Conservation (phyloP, 1,140 invertebrate genomes). For the Listronotus bonariensis region DNA sequence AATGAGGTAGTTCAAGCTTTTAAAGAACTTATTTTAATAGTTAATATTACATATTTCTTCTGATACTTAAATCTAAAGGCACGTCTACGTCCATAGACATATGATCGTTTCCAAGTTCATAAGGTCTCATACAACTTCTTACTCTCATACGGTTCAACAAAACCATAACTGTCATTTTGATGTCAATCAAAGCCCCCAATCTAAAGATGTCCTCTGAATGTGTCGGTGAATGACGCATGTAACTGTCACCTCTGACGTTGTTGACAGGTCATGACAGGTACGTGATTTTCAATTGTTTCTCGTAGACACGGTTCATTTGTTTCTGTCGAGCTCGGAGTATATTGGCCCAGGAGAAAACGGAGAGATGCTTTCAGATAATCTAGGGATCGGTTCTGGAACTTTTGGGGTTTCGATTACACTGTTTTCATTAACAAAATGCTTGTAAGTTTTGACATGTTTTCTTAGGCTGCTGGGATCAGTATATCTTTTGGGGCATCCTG, state of each 20-base stretch:
- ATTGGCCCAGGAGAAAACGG: too few species aligned
- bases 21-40: too few species aligned
- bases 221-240: constrained; percentile 25
- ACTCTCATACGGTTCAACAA: constrained; percentile 26
- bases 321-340: not conserved
- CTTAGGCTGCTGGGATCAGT: constrained; percentile 86
- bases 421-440: constrained; percentile 66
- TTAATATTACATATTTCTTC: constrained; percentile 11
- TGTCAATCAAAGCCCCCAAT: constrained; percentile 38
- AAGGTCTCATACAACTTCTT: constrained; percentile 18
- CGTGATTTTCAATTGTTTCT: constrained; percentile 26
- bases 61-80: constrained; percentile 47
- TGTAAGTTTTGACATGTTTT: constrained; percentile 87
- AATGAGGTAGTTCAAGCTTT: too few species aligned
- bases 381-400: not conserved
- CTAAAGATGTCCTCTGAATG: constrained; percentile 29
- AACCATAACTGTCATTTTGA: constrained; percentile 31
- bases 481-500: constrained; percentile 84
- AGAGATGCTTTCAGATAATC: too few species aligned
- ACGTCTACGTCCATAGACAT: constrained; percentile 41
- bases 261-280: constrained; percentile 26
- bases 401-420: not conserved
- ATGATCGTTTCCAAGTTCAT: constrained; percentile 20
- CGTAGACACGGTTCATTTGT: constrained; percentile 1
- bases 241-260: constrained; percentile 36